phyloP scores from a whole-genome alignment of 2,797 vertebrate genomes.

The Gymnopithys bicolor region DNA sequence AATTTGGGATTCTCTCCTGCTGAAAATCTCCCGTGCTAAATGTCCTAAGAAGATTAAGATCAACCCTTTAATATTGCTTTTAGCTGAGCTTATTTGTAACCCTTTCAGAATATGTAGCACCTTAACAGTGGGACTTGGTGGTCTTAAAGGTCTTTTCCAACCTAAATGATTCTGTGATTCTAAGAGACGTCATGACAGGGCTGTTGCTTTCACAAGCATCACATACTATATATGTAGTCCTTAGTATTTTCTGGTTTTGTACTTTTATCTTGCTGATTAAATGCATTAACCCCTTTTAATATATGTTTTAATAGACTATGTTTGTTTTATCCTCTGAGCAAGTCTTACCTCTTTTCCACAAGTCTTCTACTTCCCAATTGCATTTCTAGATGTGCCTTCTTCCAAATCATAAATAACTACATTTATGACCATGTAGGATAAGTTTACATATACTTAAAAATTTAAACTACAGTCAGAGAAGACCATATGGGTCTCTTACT shows the following conservation, averaged over 20 bases:
- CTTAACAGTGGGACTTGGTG: background rate
- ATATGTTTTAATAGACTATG: background rate
- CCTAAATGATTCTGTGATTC: background rate
- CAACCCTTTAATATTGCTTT: conserved; percentile 51
- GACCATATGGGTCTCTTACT: conserved; percentile 3
- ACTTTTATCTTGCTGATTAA: background rate
- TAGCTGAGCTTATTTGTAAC: conserved; percentile 45
- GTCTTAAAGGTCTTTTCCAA: background rate
- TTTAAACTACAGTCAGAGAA: background rate
- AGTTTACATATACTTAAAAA: background rate
- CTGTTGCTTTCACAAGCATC: background rate
- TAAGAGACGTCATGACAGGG: background rate
- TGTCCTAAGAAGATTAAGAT: conserved; percentile 57
- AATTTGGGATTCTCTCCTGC: background rate
- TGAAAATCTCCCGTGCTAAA: conserved; percentile 40
- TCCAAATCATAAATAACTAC: background rate
- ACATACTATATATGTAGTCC: background rate
- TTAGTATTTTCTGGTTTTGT: background rate
- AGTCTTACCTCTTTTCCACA: background rate
- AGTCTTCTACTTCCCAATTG: background rate
- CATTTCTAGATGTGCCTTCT: background rate
- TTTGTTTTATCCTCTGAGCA: background rate
- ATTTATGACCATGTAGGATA: background rate
- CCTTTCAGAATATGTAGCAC: conserved; percentile 16
- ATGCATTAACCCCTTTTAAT: background rate